Evolutionary conservation across 2,888 invertebrate species (phyloP).

Genomic region (Chironomus riparius): DNA sequence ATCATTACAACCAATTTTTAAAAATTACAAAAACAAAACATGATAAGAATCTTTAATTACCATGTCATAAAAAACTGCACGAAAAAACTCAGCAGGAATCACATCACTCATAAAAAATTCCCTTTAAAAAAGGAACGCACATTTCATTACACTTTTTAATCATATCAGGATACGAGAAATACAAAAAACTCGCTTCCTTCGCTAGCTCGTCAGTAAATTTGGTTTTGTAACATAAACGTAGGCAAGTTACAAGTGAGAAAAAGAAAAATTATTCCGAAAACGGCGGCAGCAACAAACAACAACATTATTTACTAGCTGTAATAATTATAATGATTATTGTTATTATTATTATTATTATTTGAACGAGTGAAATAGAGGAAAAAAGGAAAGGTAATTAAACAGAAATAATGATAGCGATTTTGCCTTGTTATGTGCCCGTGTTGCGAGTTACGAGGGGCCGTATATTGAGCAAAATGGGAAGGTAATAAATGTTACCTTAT

Average conservation of each 20-base stretch:
- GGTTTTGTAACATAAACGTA: no score
- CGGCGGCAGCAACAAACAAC: neutral
- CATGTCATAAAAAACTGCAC: no score
- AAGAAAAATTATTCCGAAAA: neutral
- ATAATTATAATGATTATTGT: neutral
- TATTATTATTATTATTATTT: neutral
- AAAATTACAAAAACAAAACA: no score
- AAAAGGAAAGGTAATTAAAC: slow-evolving; percentile 19
- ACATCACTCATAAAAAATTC: no score
- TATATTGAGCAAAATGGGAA: neutral
- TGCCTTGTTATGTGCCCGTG: neutral
- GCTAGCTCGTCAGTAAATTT: no score
- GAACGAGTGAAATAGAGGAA: neutral
- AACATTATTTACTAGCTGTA: neutral
- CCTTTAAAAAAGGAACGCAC: no score
- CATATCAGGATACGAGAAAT: no score
- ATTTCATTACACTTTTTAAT: no score
- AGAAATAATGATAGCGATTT: slow-evolving; percentile 23
- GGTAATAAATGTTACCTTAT: slow-evolving; percentile 48
- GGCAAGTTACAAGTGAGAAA: neutral
- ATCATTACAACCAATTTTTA: no score
- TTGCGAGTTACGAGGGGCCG: neutral
- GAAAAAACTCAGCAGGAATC: no score
- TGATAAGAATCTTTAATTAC: no score
- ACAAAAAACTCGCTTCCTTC: no score